These are phyloP conservation scores for Parasteatoda lunata DNA, from an alignment of 2,888 invertebrate genomes.

Conservation along the genomic window DNA sequence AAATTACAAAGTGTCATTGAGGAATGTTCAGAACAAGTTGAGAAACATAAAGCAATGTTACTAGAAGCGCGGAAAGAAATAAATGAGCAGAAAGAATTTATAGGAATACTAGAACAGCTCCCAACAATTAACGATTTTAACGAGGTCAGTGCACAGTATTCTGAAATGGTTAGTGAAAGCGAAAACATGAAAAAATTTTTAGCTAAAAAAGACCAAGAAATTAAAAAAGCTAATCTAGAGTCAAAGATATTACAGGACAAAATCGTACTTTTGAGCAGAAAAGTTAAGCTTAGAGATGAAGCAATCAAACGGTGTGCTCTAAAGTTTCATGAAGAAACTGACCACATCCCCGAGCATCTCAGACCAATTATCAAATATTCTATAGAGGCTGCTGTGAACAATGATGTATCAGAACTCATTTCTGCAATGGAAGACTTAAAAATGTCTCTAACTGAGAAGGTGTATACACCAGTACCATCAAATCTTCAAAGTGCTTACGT, in stretches of 20 bases:
- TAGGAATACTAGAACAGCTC: conserved; percentile 11
- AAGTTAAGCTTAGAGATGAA: conserved; percentile 29
- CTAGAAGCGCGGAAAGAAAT: conserved; percentile 34
- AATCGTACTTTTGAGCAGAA: conserved; percentile 30
- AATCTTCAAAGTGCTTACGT: too few species aligned
- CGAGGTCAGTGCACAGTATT: conserved; percentile 29
- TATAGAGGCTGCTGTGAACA: conserved; percentile 42
- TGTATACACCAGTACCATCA: too few species aligned
- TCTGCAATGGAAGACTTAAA: conserved; percentile 28
- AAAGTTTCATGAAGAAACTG: conserved; percentile 43
- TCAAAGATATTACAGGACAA: conserved; percentile 11
- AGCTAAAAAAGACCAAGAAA: conserved; percentile 38
- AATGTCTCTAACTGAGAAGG: conserved; percentile 17
- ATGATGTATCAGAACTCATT: conserved; percentile 11
- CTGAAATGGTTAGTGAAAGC: conserved; percentile 17
- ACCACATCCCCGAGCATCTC: conserved; percentile 37
- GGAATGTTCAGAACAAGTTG: conserved; percentile 18
- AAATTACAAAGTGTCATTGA: conserved; percentile 39
- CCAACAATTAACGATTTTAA: conserved; percentile 28
- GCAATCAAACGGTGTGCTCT: conserved; percentile 47
- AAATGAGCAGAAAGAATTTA: conserved; percentile 11
- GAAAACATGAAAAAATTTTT: conserved; percentile 6
- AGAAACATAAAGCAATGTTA: conserved; percentile 30
- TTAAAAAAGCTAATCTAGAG: conserved; percentile 14
- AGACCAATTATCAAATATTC: conserved; percentile 31